Percentiles rank a stretch among this genome's conserved stretches.
phyloP scores from a whole-genome alignment of 2,113 vertebrate species.

The Nyctereutes procyonoides region DNA sequence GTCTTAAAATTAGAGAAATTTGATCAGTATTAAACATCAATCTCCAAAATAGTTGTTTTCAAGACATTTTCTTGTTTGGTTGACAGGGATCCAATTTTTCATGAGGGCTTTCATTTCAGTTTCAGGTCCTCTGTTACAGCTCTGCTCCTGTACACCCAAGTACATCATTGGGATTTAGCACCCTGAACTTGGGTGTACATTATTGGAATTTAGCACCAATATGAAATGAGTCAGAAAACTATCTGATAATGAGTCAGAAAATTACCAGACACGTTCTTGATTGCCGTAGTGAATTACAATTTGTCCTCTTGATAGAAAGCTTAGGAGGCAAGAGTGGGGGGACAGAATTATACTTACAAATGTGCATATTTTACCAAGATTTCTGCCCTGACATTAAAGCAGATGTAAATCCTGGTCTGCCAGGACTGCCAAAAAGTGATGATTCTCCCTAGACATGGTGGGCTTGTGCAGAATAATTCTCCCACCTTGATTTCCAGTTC shows the following conservation, averaged over 20 bases:
- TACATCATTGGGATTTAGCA: not conserved
- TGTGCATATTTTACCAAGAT: not conserved
- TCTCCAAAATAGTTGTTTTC: not conserved
- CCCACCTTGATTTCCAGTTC: not conserved
- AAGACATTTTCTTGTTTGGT: not conserved
- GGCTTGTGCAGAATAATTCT: not conserved
- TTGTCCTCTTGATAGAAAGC: not conserved
- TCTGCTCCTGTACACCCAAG: not conserved
- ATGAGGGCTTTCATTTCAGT: not conserved
- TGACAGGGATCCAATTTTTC: not conserved
- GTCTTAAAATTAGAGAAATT: not conserved
- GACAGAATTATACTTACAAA: not conserved
- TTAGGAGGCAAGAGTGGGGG: not conserved
- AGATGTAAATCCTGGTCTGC: not conserved
- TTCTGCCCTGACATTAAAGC: not conserved
- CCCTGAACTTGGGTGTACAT: too few species aligned
- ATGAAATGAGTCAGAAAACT: not conserved
- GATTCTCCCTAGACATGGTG: not conserved
- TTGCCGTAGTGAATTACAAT: not conserved
- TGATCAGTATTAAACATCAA: not conserved
- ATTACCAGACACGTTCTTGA: not conserved
- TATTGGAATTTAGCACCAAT: not conserved
- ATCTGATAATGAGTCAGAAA: not conserved
- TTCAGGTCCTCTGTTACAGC: not conserved
- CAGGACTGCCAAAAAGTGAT: not conserved